Evolutionary conservation across 2,113 vertebrate genomes (phyloP).

Genomic region (Caracal caracal): DNA sequence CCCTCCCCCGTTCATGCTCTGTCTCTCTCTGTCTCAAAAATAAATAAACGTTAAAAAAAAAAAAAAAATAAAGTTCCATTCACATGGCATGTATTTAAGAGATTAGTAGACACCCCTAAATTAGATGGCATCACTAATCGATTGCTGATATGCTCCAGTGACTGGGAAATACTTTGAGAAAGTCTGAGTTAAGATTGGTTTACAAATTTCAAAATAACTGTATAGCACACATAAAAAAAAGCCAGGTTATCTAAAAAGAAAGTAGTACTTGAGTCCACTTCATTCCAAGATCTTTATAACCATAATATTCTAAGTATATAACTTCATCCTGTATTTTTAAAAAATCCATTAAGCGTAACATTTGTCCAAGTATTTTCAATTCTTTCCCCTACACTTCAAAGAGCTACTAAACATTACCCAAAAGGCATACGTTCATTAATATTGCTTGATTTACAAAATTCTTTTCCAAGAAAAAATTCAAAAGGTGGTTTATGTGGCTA

Average conservation of each 20-base stretch:
- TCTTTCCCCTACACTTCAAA: slow-evolving; percentile 11
- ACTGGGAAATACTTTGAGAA: slow-evolving; percentile 22
- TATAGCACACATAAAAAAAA: slow-evolving; percentile 51
- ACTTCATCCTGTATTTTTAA: slow-evolving; percentile 63
- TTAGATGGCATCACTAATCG: background rate
- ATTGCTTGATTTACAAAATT: slow-evolving; percentile 65
- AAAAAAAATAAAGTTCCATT: slow-evolving; percentile 13
- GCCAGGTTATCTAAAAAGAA: slow-evolving; percentile 56
- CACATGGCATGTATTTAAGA: slow-evolving; percentile 1
- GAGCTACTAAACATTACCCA: slow-evolving; percentile 50
- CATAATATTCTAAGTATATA: slow-evolving; percentile 63
- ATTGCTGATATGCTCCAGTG: background rate
- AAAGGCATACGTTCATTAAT: slow-evolving; percentile 51
- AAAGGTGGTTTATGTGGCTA: slow-evolving; percentile 43
- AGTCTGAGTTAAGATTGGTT: slow-evolving; percentile 30
- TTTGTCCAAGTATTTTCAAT: slow-evolving; percentile 52
- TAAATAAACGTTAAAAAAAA: too few species aligned
- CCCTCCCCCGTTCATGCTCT: too few species aligned
- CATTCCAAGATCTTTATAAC: slow-evolving; percentile 59
- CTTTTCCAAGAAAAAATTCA: slow-evolving; percentile 56
- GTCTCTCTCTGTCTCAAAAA: too few species aligned
- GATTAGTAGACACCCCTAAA: background rate
- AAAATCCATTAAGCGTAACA: background rate
- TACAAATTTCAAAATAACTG: slow-evolving; percentile 37
- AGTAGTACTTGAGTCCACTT: slow-evolving; percentile 54